Percentiles rank a stretch among this genome's conserved stretches.
Conservation (phyloP, 2,113 vertebrate genomes). For the Epinephelus fuscoguttatus region DNA sequence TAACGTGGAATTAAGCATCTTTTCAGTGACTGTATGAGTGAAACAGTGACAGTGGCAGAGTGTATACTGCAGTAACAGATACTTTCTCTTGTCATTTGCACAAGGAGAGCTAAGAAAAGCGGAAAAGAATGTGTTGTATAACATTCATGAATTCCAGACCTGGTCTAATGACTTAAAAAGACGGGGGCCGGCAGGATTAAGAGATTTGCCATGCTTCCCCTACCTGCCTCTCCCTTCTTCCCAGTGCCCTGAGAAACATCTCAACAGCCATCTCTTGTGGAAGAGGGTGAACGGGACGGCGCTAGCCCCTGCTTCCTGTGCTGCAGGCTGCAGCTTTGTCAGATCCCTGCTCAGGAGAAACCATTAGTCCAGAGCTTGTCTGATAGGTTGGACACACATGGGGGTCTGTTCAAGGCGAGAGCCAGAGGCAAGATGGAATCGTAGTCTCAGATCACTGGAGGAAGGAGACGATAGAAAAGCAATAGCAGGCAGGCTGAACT, state of each 20-base stretch:
- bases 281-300: conserved; percentile 55
- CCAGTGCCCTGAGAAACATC: conserved; percentile 67
- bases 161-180: conserved; percentile 86
- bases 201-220: conserved; percentile 77
- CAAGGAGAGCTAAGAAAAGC: conserved; percentile 67
- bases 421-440: conserved; percentile 45
- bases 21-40: conserved; percentile 29
- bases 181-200: conserved; percentile 77
- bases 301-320: conserved; percentile 69
- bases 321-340: conserved; percentile 67
- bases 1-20: conserved; percentile 14
- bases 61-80: conserved; percentile 39
- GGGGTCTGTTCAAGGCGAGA: conserved; percentile 44
- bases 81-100: conserved; percentile 56
- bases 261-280: conserved; percentile 61
- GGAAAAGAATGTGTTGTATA: conserved; percentile 80
- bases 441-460: conserved; percentile 29
- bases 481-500: conserved; percentile 18
- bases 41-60: not conserved
- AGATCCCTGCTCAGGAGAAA: conserved; percentile 73
- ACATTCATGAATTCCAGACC: conserved; percentile 80
- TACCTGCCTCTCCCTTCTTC: conserved; percentile 65
- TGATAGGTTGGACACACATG: conserved; percentile 58
- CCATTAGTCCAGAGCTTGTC: conserved; percentile 67
- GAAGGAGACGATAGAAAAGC: conserved; percentile 29